Percentiles rank a stretch among this genome's conserved stretches.
Conservation (phyloP, 2,888 invertebrate genomes). For the Chaetogeoica ovagalla region DNA sequence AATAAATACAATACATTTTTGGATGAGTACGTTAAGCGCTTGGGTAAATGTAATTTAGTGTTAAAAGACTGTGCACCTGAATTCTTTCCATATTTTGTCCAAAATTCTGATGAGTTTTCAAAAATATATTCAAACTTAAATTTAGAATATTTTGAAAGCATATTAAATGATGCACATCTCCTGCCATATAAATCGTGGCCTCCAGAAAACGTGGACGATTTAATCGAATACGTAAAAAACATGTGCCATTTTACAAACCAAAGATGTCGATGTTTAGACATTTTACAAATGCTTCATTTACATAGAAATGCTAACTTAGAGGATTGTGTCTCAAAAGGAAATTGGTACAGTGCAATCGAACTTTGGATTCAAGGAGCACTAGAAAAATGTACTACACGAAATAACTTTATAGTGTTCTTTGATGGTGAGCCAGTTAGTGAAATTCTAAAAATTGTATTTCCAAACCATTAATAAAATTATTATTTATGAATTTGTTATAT, state of each 20-base stretch:
- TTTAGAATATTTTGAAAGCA: constrained; percentile 8
- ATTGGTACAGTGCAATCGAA: constrained; percentile 31
- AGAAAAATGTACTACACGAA: constrained; percentile 3
- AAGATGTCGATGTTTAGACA: constrained; percentile 40
- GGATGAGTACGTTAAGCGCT: constrained; percentile 15
- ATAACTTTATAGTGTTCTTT: constrained; percentile 26
- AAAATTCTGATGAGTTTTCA: constrained; percentile 18
- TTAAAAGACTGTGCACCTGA: constrained; percentile 17
- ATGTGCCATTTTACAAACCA: constrained; percentile 19
- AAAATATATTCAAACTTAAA: constrained; percentile 28
- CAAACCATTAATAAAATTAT: not conserved
- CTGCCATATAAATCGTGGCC: constrained; percentile 23
- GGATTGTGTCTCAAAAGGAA: constrained; percentile 6
- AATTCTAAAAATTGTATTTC: constrained; percentile 16
- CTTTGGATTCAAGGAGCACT: constrained; percentile 43
- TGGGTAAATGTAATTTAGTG: not conserved
- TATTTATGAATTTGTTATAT: no score
- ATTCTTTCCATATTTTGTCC: constrained; percentile 13
- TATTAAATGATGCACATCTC: constrained; percentile 1
- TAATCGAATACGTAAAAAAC: constrained; percentile 35
- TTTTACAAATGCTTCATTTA: constrained; percentile 32
- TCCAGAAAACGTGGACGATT: constrained; percentile 7
- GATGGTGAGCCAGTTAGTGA: constrained; percentile 9
- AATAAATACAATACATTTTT: constrained; percentile 30
- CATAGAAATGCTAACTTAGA: constrained; percentile 2